phyloP scores from a whole-genome alignment of 2,888 invertebrate genomes.

The Tyria jacobaeae region DNA sequence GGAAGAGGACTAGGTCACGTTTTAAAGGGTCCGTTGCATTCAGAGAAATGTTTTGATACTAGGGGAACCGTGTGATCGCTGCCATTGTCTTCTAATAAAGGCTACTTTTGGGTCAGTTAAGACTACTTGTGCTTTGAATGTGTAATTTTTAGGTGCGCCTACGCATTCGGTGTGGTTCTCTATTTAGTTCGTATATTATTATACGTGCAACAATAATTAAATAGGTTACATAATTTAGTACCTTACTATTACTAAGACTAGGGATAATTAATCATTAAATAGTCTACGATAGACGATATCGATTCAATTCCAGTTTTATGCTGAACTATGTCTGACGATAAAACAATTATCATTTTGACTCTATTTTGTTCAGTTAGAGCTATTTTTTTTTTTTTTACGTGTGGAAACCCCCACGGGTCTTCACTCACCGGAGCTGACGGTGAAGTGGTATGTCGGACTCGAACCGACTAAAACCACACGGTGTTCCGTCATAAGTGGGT shows the following conservation, averaged over 20 bases:
- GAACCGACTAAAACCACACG: no score
- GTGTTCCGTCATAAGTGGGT: no score
- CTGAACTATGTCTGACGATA: background rate
- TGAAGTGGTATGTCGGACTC: no score
- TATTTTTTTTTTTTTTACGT: no score
- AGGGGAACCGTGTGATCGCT: constrained; percentile 29
- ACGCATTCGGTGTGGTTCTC: constrained; percentile 3
- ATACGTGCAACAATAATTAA: background rate
- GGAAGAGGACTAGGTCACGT: constrained; percentile 69
- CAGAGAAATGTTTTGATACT: constrained; percentile 43
- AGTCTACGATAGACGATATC: background rate
- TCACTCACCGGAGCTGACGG: no score
- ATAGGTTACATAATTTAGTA: background rate
- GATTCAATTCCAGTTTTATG: background rate
- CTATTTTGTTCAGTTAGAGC: no score
- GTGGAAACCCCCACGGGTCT: no score
- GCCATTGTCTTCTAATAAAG: constrained; percentile 31
- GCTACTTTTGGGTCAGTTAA: constrained; percentile 32
- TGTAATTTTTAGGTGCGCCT: constrained; percentile 27
- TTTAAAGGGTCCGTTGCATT: constrained; percentile 59
- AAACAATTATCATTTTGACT: no score
- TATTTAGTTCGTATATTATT: constrained; percentile 16
- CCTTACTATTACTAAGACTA: no score
- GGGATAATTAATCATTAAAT: background rate
- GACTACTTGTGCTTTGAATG: constrained; percentile 13